Evolutionary conservation across 1,140 invertebrate genomes (phyloP).

Genomic region (Eupristina koningsbergeri): DNA sequence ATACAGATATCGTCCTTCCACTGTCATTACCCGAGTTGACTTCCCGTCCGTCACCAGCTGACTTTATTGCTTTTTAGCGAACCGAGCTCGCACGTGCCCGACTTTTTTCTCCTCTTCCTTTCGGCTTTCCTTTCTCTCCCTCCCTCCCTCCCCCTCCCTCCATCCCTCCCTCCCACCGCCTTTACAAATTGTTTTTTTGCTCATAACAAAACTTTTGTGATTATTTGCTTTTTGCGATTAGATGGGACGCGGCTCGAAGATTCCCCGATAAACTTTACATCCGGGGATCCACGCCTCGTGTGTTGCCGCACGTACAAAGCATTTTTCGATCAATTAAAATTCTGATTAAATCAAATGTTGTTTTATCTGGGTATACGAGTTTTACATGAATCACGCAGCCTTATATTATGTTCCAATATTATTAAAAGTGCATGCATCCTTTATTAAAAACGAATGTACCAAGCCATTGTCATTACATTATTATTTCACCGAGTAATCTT

Average conservation of each 20-base stretch:
- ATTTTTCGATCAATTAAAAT: neutral
- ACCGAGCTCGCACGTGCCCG: conserved; percentile 65
- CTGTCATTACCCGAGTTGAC: conserved; percentile 59
- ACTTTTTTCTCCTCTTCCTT: neutral
- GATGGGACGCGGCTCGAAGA: neutral
- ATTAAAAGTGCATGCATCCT: no score
- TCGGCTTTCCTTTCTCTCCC: neutral
- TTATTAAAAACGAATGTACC: no score
- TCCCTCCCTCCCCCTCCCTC: no score
- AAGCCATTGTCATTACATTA: no score
- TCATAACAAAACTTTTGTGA: neutral
- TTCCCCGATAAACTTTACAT: neutral
- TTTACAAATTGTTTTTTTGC: conserved; percentile 4
- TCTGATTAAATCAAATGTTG: neutral
- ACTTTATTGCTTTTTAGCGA: conserved; percentile 70
- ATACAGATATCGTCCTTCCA: conserved; percentile 63
- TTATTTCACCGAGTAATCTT: no score
- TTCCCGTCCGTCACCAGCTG: conserved; percentile 51
- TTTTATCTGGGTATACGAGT: no score
- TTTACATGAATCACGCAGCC: no score
- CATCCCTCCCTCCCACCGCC: neutral
- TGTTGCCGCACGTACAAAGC: no score
- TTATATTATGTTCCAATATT: no score
- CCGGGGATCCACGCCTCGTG: no score
- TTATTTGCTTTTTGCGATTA: conserved; percentile 15